Conservation (phyloP, 1,140 invertebrate species). For the Coenobita brevimanus region DNA sequence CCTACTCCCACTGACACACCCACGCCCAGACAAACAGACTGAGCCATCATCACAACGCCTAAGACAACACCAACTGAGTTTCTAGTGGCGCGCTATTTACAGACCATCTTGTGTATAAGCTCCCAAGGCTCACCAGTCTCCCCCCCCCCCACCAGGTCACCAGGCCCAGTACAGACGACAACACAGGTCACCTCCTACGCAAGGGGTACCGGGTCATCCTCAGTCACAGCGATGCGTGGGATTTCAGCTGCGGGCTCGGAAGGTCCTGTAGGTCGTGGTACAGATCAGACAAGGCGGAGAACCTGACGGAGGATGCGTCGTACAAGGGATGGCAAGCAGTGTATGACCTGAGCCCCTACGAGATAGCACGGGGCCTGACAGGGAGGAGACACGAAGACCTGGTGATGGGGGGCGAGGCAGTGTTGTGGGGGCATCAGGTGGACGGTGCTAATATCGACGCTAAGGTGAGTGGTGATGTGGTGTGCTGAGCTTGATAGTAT, state of each 20-base stretch:
- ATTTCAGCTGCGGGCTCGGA: constrained; percentile 88
- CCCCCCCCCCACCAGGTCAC: background rate
- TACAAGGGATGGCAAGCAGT: constrained; percentile 77
- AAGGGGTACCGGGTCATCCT: constrained; percentile 84
- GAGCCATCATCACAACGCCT: too few species aligned
- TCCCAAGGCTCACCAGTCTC: background rate
- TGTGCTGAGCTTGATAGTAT: background rate
- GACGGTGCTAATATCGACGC: constrained; percentile 41
- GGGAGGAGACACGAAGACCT: constrained; percentile 71
- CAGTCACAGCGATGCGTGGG: constrained; percentile 87
- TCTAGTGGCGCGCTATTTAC: background rate
- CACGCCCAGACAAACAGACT: too few species aligned
- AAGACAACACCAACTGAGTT: too few species aligned
- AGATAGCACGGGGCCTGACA: background rate
- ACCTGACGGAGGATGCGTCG: constrained; percentile 79
- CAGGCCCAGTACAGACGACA: constrained; percentile 74
- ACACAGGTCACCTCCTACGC: constrained; percentile 79
- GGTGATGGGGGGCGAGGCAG: constrained; percentile 82
- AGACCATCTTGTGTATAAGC: background rate
- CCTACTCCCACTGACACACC: too few species aligned
- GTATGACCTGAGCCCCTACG: constrained; percentile 15
- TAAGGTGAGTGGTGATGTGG: constrained; percentile 18
- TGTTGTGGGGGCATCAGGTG: constrained; percentile 81
- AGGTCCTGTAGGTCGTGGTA: constrained; percentile 78
- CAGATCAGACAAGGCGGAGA: constrained; percentile 1